Conservation (phyloP, 1,140 invertebrate genomes). For the Drosophila tani region DNA sequence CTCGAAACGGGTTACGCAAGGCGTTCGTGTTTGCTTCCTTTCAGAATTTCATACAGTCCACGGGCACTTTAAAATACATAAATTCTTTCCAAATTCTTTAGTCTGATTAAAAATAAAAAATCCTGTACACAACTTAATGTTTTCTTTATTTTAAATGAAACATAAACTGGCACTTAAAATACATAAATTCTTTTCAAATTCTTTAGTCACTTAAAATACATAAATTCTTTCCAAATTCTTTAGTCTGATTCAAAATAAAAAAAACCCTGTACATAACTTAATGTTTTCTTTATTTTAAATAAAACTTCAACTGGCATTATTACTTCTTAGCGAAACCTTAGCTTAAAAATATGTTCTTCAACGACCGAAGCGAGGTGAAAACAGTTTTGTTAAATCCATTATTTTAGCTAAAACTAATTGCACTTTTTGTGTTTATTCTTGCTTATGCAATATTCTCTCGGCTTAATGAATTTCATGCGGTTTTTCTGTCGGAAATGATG, state of each 20-base stretch:
- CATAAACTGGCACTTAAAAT: too few relatives aligned
- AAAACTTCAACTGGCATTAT: neutral
- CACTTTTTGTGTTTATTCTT: conserved; percentile 18
- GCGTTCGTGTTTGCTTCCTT: conserved; percentile 20
- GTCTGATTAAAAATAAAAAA: neutral
- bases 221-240: neutral
- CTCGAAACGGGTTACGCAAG: conserved; percentile 20
- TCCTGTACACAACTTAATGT: too few relatives aligned
- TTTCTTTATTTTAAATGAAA: too few relatives aligned
- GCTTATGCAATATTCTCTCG: conserved; percentile 16
- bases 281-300: neutral
- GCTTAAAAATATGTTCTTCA: neutral
- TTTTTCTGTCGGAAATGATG: conserved; percentile 36
- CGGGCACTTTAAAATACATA: conserved; percentile 1
- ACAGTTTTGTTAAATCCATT: conserved; percentile 25
- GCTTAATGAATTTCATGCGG: conserved; percentile 25
- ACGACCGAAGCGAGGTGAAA: conserved; percentile 17
- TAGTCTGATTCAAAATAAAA: neutral
- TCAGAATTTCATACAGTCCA: neutral
- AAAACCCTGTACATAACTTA: neutral
- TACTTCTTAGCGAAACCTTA: neutral
- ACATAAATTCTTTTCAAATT: too few relatives aligned
- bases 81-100: neutral
- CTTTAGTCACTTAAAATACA: too few relatives aligned
- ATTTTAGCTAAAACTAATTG: conserved; percentile 33